A percentile compares a stretch with the other conserved stretches of the same genome.
Conservation (phyloP, 2,113 vertebrate species). For the Tenebrosternarchus preto region DNA sequence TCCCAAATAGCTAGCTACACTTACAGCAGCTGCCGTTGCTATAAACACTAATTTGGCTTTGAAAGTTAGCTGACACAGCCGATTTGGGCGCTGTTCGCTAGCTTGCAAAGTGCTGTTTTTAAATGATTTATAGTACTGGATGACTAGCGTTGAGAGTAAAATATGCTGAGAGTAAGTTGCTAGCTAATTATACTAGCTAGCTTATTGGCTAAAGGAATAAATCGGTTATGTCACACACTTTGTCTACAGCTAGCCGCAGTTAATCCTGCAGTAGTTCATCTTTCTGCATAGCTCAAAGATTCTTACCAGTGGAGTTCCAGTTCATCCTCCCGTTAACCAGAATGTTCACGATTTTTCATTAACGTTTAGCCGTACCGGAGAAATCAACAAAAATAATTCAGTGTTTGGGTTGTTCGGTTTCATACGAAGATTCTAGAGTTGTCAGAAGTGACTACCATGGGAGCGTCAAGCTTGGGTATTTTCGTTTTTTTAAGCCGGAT, state of each 20-base stretch:
- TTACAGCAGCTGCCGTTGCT: slow-evolving; percentile 9
- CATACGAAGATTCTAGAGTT: not conserved
- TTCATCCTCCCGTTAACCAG: slow-evolving; percentile 39
- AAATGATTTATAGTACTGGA: not conserved
- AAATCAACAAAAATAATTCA: not conserved
- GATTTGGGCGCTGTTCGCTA: not conserved
- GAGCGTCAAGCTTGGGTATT: slow-evolving; percentile 20
- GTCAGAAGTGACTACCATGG: not conserved
- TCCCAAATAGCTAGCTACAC: not conserved
- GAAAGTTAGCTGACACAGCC: not conserved
- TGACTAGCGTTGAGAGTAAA: not conserved
- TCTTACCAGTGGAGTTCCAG: slow-evolving; percentile 53
- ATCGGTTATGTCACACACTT: slow-evolving; percentile 49
- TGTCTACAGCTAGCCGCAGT: slow-evolving; percentile 21
- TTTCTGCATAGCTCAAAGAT: not conserved
- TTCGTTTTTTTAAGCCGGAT: slow-evolving; percentile 27
- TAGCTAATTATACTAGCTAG: not conserved
- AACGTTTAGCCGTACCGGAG: not conserved
- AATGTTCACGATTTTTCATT: slow-evolving; percentile 1
- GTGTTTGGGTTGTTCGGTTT: not conserved
- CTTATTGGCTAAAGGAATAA: slow-evolving; percentile 12
- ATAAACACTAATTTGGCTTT: slow-evolving; percentile 19
- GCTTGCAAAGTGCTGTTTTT: not conserved
- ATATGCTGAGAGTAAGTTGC: not conserved
- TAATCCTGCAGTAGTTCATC: slow-evolving; percentile 43